phyloP scores from a whole-genome alignment of 2,113 vertebrate genomes.

The Seriola rivoliana region DNA sequence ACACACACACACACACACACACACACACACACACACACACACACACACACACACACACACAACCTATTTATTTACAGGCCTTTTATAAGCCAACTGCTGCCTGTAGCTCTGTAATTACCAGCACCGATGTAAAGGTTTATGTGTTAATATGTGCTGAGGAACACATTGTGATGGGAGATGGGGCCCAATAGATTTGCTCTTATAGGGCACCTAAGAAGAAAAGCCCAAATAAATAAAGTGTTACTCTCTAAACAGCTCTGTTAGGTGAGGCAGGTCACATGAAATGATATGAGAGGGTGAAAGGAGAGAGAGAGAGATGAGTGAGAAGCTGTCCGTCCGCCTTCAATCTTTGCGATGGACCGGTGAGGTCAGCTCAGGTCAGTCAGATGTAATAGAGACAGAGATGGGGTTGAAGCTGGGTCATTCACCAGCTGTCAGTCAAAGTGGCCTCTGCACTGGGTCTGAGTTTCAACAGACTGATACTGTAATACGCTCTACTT shows the following conservation, averaged over 20 bases:
- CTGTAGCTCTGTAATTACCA: conserved; percentile 12
- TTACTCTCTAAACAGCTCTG: conserved; percentile 5
- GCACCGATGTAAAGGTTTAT: conserved; percentile 35
- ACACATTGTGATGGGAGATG: not conserved
- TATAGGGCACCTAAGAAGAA: not conserved
- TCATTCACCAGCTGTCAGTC: conserved; percentile 32
- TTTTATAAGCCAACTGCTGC: not conserved
- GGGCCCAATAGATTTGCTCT: not conserved
- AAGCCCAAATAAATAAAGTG: conserved; percentile 5
- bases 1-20: no score
- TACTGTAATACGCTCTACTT: not conserved
- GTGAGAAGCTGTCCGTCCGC: not conserved
- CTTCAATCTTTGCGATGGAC: conserved; percentile 9
- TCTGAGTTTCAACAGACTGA: conserved; percentile 28
- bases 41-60: no score
- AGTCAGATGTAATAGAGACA: conserved; percentile 52
- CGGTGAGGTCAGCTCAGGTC: conserved; percentile 49
- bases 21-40: not conserved
- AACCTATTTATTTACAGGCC: conserved; percentile 22
- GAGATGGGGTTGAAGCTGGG: conserved; percentile 26
- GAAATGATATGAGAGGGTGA: conserved; percentile 1
- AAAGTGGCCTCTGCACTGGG: conserved; percentile 23
- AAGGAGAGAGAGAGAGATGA: not conserved
- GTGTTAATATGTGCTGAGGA: conserved; percentile 17
- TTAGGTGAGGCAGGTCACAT: not conserved